phyloP scores from a whole-genome alignment of 2,797 vertebrate species.

The Lophotriccus pileatus region DNA sequence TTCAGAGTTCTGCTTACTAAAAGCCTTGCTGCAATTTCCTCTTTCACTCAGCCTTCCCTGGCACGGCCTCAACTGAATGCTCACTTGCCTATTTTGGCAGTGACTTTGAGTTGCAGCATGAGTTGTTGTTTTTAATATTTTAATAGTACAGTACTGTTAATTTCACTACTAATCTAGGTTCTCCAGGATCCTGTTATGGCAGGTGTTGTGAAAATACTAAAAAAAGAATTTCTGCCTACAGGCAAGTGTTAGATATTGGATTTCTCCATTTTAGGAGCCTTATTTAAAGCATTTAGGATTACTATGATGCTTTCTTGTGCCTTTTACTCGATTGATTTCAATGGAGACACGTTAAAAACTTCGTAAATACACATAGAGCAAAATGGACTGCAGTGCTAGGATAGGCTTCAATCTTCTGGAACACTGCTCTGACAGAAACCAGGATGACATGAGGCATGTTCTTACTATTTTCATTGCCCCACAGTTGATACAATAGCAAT shows the following conservation, averaged over 20 bases:
- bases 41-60: neutral
- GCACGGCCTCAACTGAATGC: neutral
- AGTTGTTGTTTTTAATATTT: neutral
- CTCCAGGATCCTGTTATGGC: neutral
- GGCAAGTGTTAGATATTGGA: neutral
- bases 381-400: neutral
- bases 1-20: neutral
- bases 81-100: conserved; percentile 27
- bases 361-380: neutral
- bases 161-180: neutral
- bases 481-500: neutral
- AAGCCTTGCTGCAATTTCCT: neutral
- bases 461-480: neutral
- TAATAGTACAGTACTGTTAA: neutral
- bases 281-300: neutral
- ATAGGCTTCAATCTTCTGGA: neutral
- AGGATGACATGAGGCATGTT: neutral
- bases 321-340: neutral
- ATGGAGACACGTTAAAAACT: neutral
- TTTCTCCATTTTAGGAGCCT: neutral
- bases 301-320: neutral
- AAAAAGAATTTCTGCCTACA: neutral
- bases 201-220: neutral
- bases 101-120: neutral
- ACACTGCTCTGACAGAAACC: neutral